phyloP scores from a whole-genome alignment of 2,888 invertebrate genomes.

The Nudaria mundana region DNA sequence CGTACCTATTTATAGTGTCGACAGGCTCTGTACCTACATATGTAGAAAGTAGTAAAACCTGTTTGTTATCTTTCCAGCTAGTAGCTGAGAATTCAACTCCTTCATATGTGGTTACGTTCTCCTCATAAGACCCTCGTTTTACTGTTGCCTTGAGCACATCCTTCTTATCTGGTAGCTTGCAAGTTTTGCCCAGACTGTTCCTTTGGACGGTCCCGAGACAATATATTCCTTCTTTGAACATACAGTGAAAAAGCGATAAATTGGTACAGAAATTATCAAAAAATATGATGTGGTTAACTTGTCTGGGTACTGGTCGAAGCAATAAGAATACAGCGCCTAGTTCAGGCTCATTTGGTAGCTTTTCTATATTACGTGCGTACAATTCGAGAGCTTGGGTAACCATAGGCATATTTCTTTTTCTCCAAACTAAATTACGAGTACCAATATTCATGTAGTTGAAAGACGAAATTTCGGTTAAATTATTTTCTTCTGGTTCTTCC shows the following conservation, averaged over 20 bases:
- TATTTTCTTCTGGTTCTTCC: no score
- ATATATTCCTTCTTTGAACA: conserved; percentile 39
- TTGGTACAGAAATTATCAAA: conserved; percentile 43
- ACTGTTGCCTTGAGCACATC: conserved; percentile 16
- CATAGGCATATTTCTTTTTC: no score
- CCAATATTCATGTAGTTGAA: no score
- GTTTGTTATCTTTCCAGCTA: conserved; percentile 41
- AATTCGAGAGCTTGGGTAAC: no score
- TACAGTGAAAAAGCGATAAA: conserved; percentile 37
- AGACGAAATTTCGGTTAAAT: no score
- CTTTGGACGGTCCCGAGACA: conserved; percentile 40
- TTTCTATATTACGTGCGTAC: no score
- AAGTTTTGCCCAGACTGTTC: conserved; percentile 37
- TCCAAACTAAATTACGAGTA: no score
- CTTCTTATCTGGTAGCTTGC: conserved; percentile 10
- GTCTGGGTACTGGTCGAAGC: conserved; percentile 13
- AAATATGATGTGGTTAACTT: conserved; percentile 14
- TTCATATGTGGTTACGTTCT: conserved; percentile 33
- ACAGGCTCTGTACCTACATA: conserved; percentile 43
- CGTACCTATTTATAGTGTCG: conserved; percentile 20
- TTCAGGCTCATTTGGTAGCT: conserved; percentile 28
- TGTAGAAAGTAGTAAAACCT: conserved; percentile 37
- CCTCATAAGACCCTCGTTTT: conserved; percentile 32
- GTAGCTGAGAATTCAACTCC: conserved; percentile 4
- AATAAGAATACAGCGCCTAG: conserved; percentile 21